Percentiles rank a stretch among this genome's conserved stretches.
Evolutionary conservation across 2,797 vertebrate genomes (phyloP).

Genomic region (Prionace glauca): DNA sequence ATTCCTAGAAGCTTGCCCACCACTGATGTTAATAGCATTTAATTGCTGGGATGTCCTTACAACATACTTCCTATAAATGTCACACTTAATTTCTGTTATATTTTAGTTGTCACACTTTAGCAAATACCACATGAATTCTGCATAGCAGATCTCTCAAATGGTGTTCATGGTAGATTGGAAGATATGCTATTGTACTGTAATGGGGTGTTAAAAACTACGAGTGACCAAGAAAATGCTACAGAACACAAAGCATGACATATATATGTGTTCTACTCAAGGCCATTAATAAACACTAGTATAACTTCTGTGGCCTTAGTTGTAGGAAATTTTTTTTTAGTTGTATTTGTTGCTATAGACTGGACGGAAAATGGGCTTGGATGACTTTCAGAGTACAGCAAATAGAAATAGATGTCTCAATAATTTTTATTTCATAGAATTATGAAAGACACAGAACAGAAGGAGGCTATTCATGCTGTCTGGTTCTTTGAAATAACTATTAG

Average conservation of each 20-base stretch:
- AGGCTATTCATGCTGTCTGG: too few species aligned
- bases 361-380: not conserved
- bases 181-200: too few species aligned
- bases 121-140: not conserved
- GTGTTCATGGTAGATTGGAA: too few species aligned
- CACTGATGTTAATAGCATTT: too few species aligned
- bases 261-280: not conserved
- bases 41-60: too few species aligned
- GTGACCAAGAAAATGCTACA: not conserved
- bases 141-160: too few species aligned
- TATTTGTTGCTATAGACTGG: not conserved
- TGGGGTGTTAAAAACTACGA: too few species aligned
- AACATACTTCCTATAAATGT: not conserved
- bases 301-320: not conserved
- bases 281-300: not conserved
- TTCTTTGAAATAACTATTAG: too few species aligned
- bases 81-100: not conserved
- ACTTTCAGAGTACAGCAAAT: not conserved
- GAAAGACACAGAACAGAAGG: too few species aligned
- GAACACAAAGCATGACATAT: not conserved
- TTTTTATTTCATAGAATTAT: too few species aligned
- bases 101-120: not conserved
- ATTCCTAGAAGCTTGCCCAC: too few species aligned
- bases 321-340: not conserved
- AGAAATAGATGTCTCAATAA: not conserved